Evolutionary conservation across 2,888 invertebrate genomes (phyloP).

Genomic region (Aphodius sticticus): DNA sequence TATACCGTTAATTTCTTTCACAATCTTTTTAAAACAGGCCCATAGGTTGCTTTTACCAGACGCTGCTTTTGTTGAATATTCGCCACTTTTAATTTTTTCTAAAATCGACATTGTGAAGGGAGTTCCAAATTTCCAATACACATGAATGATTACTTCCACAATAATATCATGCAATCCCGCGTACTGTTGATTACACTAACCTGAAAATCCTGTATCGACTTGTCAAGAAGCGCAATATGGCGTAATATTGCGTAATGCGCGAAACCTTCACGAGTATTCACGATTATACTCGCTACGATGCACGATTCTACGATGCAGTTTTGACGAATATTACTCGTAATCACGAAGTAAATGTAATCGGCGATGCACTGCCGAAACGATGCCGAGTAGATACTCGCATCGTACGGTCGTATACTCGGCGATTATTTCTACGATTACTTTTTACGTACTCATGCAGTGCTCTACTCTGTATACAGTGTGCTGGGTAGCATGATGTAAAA

Average conservation of each 20-base stretch:
- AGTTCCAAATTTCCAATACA: background rate
- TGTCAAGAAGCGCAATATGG: background rate
- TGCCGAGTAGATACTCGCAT: slow-evolving; percentile 14
- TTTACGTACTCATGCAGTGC: slow-evolving; percentile 20
- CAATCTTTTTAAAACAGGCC: slow-evolving; percentile 7
- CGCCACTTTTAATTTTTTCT: background rate
- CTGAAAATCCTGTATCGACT: background rate
- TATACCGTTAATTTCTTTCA: slow-evolving; percentile 6
- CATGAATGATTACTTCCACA: background rate
- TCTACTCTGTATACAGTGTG: no score
- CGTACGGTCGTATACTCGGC: slow-evolving; percentile 7
- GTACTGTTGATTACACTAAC: slow-evolving; percentile 4
- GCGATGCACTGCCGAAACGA: slow-evolving; percentile 12
- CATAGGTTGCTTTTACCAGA: background rate
- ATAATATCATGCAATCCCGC: background rate
- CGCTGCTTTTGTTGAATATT: slow-evolving; percentile 5
- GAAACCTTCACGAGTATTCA: background rate
- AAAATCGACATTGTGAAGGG: background rate
- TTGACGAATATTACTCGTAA: slow-evolving; percentile 16
- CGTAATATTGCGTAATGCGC: background rate
- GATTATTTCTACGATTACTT: slow-evolving; percentile 17
- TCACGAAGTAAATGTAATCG: background rate
- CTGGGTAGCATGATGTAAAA: no score
- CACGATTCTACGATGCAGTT: slow-evolving; percentile 14
- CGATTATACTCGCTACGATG: slow-evolving; percentile 11